phyloP scores from a whole-genome alignment of 2,888 invertebrate species.

The Aporophyla lueneburgensis region DNA sequence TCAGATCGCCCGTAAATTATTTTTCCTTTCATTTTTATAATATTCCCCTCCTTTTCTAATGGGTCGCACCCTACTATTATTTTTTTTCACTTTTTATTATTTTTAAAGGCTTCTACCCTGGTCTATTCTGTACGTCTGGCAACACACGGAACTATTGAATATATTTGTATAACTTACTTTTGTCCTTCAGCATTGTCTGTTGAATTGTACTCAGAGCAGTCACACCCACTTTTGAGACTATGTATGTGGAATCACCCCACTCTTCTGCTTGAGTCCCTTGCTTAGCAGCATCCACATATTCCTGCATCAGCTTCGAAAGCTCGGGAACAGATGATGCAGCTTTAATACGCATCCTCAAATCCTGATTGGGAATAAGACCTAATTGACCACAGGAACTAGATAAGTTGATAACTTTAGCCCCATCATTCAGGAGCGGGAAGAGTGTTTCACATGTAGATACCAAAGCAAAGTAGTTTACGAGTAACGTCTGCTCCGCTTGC shows the following conservation, averaged over 20 bases:
- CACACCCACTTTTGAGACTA: constrained; percentile 94
- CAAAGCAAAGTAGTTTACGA: constrained; percentile 93
- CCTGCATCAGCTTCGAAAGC: constrained; percentile 91
- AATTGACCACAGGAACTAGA: constrained; percentile 93
- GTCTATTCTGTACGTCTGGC: no score
- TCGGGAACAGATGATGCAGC: constrained; percentile 90
- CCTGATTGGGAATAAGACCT: constrained; percentile 88
- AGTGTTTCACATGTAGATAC: constrained; percentile 92
- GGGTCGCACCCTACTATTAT: no score
- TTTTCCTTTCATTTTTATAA: no score
- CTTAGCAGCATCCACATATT: constrained; percentile 91
- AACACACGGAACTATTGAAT: neutral
- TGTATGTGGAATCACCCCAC: constrained; percentile 93
- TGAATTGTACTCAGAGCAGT: constrained; percentile 93
- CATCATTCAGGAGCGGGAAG: constrained; percentile 93
- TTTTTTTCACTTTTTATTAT: no score
- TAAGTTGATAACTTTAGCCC: constrained; percentile 94
- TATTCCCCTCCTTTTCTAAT: no score
- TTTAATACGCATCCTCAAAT: constrained; percentile 87
- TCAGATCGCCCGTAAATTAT: no score
- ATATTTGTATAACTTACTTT: constrained; percentile 8
- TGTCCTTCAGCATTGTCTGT: constrained; percentile 78
- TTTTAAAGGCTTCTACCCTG: no score
- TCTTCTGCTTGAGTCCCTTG: constrained; percentile 79
- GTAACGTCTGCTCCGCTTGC: constrained; percentile 93